Percentiles rank a stretch among this genome's conserved stretches.
These are phyloP conservation scores for Sphenopsis melanotis DNA, from an alignment of 2,797 vertebrate species.

Conservation along the genomic window DNA sequence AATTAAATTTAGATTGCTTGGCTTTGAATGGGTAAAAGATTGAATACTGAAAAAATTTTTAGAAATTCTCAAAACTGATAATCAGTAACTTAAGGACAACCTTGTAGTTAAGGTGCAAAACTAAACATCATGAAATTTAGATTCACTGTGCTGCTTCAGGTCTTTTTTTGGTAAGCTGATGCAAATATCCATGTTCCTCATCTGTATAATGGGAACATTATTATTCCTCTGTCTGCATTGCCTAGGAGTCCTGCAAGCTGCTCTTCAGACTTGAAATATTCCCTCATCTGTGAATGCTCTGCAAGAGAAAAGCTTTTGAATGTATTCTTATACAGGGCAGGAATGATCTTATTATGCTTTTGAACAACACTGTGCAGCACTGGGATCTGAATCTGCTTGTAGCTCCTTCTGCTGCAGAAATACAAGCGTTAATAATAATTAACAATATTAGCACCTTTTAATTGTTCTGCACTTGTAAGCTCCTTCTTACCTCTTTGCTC, in stretches of 20 bases:
- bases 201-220: conserved; percentile 6
- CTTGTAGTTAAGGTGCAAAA: background rate
- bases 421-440: conserved; percentile 43
- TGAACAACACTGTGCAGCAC: background rate
- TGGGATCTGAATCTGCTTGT: conserved; percentile 16
- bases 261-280: background rate
- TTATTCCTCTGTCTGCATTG: conserved; percentile 7
- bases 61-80: background rate
- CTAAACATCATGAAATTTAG: background rate
- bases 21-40: background rate
- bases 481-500: background rate
- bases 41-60: background rate
- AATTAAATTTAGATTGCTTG: conserved; percentile 1
- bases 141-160: background rate
- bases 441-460: conserved; percentile 36
- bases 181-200: background rate
- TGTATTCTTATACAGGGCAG: background rate
- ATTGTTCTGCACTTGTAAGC: conserved; percentile 3
- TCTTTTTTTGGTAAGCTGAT: background rate
- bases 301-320: conserved; percentile 1
- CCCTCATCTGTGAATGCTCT: background rate
- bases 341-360: conserved; percentile 1
- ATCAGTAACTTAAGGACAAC: background rate
- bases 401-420: conserved; percentile 11
- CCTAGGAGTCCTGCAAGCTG: background rate